Conservation (phyloP, 1,140 invertebrate genomes). For the Sipha flava region DNA sequence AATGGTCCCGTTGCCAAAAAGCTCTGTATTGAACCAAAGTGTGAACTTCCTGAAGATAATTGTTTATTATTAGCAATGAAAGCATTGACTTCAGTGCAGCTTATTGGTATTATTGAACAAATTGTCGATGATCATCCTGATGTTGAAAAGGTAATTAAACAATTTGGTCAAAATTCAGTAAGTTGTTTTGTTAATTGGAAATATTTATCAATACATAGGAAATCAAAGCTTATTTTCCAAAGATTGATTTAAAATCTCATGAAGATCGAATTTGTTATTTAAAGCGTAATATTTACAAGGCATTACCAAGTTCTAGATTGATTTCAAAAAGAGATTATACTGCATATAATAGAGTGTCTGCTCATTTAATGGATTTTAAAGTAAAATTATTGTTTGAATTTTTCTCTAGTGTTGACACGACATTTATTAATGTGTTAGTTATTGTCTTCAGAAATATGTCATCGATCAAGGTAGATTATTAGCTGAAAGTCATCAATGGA, state of each 20-base stretch:
- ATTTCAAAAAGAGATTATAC: conserved; percentile 59
- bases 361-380: conserved; percentile 57
- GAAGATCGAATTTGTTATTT: conserved; percentile 57
- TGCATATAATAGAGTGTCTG: conserved; percentile 53
- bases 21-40: background rate
- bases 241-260: conserved; percentile 57
- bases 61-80: background rate
- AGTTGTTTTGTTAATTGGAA: background rate
- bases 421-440: background rate
- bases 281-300: conserved; percentile 63
- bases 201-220: conserved; percentile 38
- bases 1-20: background rate
- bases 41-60: background rate
- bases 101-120: background rate
- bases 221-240: conserved; percentile 50
- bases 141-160: conserved; percentile 46
- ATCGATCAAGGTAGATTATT: conserved; percentile 57
- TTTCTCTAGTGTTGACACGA: no score
- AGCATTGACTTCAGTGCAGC: background rate
- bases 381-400: conserved; percentile 40
- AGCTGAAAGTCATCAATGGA: conserved; percentile 62
- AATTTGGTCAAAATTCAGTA: background rate
- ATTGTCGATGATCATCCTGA: conserved; percentile 44
- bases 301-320: conserved; percentile 54
- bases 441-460: conserved; percentile 52